Evolutionary conservation across 2,797 vertebrate species (phyloP).

Genomic region (Acanthurus lineatus): DNA sequence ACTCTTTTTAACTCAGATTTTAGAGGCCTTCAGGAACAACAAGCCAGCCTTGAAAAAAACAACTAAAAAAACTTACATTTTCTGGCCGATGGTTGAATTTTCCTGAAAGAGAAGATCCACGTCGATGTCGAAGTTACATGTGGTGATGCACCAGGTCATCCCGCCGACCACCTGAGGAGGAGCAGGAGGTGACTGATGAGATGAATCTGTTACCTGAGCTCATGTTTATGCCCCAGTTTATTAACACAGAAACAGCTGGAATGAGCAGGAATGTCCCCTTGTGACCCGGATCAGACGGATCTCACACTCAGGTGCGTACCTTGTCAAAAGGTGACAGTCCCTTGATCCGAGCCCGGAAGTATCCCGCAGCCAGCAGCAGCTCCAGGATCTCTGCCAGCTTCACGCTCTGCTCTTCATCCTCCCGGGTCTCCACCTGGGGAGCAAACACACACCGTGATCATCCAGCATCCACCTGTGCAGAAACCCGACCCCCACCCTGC

Average conservation of each 20-base stretch:
- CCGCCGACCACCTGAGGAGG: conserved; percentile 93
- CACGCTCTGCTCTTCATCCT: conserved; percentile 96
- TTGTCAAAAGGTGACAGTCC: conserved; percentile 97
- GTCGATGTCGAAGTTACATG: conserved; percentile 96
- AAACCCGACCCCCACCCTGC: background rate
- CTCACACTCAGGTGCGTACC: conserved; percentile 80
- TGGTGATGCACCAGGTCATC: conserved; percentile 99
- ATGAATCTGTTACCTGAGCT: too few relatives aligned
- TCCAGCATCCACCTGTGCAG: background rate
- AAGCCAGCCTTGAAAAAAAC: too few relatives aligned
- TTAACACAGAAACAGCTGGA: background rate
- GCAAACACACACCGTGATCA: conserved; percentile 13
- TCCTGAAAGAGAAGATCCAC: conserved; percentile 98
- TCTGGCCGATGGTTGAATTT: conserved; percentile 98
- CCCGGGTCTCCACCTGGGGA: conserved; percentile 93
- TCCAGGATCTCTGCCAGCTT: conserved; percentile 96
- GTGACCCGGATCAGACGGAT: too few relatives aligned
- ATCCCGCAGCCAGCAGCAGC: conserved; percentile 95
- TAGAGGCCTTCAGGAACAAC: background rate
- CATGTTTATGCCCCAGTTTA: too few relatives aligned
- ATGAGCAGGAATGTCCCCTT: background rate
- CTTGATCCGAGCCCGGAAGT: conserved; percentile 97
- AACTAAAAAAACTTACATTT: conserved; percentile 92
- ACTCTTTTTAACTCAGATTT: too few relatives aligned
- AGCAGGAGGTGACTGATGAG: background rate